phyloP scores from a whole-genome alignment of 2,113 vertebrate genomes.

The Urocitellus parryii region DNA sequence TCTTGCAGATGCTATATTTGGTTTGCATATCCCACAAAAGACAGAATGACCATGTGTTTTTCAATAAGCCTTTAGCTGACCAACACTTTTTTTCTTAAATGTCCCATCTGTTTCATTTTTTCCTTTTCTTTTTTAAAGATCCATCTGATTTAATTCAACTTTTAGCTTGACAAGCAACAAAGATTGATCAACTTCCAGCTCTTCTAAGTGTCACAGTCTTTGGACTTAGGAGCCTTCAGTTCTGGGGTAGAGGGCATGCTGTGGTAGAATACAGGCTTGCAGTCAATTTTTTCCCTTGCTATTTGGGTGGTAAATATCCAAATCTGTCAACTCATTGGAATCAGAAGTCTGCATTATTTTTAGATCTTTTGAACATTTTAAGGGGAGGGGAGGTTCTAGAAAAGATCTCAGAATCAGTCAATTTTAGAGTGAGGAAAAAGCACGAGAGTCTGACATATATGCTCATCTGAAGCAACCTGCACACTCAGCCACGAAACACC shows the following conservation, averaged over 20 bases:
- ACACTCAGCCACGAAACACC: not conserved
- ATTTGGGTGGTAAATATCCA: not conserved
- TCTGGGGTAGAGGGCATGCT: not conserved
- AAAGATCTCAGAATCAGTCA: not conserved
- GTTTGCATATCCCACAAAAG: constrained; percentile 48
- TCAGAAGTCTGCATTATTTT: constrained; percentile 47
- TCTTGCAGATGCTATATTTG: constrained; percentile 74
- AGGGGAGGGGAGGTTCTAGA: not conserved
- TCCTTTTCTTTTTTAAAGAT: constrained; percentile 30
- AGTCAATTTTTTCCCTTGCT: not conserved
- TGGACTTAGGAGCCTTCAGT: not conserved
- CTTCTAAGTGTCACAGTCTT: constrained; percentile 29
- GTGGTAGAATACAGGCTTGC: not conserved
- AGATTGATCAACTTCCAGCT: constrained; percentile 32
- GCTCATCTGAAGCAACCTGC: not conserved
- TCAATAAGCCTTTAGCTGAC: constrained; percentile 71
- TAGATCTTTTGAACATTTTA: constrained; percentile 18
- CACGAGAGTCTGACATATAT: not conserved
- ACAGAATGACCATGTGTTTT: constrained; percentile 58
- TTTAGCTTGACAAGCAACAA: constrained; percentile 68
- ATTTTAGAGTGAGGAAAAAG: constrained; percentile 10
- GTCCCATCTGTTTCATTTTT: constrained; percentile 43
- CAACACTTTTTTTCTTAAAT: constrained; percentile 65
- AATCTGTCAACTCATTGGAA: not conserved
- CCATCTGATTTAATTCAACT: constrained; percentile 62